Conservation (phyloP, 2,113 vertebrate genomes). For the Paratilapia polleni region DNA sequence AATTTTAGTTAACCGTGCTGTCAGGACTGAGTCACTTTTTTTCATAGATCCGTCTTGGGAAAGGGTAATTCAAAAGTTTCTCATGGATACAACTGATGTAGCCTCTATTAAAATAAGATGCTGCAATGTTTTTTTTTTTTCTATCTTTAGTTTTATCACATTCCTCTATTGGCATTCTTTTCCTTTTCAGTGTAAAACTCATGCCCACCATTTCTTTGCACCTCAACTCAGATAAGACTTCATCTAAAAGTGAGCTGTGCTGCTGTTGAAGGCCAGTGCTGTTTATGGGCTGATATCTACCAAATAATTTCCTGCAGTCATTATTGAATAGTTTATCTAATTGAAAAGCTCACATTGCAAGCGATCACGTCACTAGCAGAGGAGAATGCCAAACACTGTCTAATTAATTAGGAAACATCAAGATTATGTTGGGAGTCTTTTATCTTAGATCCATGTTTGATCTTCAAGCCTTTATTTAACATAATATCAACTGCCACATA, state of each 20-base stretch:
- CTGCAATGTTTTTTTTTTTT: neutral
- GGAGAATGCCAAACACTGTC: neutral
- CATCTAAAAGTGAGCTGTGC: neutral
- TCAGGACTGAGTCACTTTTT: slow-evolving; percentile 33
- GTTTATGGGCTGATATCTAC: neutral
- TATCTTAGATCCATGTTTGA: neutral
- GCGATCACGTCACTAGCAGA: neutral
- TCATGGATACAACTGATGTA: neutral
- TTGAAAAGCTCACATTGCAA: neutral
- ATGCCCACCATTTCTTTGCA: neutral
- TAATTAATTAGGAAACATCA: neutral
- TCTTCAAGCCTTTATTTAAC: neutral
- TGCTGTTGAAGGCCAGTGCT: neutral
- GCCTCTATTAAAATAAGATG: neutral
- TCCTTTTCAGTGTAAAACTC: neutral
- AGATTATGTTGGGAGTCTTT: neutral
- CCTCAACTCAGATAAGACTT: neutral
- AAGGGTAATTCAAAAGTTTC: neutral
- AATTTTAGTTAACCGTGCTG: slow-evolving; percentile 21
- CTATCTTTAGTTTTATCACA: neutral
- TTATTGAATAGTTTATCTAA: neutral
- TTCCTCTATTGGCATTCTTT: neutral
- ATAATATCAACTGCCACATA: neutral
- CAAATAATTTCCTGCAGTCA: slow-evolving; percentile 5
- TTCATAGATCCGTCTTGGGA: neutral